Conservation (phyloP, 1,140 invertebrate species). For the Rhagoletis pomonella region DNA sequence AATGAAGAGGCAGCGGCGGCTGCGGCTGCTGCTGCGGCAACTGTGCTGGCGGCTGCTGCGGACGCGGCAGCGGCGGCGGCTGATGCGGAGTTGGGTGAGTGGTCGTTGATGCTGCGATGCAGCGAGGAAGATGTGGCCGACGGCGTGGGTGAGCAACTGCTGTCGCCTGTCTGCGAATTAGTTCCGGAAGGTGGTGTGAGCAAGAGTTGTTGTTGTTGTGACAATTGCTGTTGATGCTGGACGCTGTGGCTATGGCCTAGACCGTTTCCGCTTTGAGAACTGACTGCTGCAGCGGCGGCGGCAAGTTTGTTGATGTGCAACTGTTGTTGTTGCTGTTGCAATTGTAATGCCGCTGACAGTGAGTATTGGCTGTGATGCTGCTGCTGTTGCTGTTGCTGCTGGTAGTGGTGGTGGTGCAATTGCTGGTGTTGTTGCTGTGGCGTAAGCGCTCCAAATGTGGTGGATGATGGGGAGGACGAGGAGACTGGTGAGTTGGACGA, state of each 20-base stretch:
- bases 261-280: slow-evolving; percentile 61
- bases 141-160: slow-evolving; percentile 76
- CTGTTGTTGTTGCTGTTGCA: slow-evolving; percentile 66
- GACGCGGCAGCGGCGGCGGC: slow-evolving; percentile 80
- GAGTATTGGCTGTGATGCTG: slow-evolving; percentile 63
- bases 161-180: slow-evolving; percentile 73
- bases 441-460: slow-evolving; percentile 55
- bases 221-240: slow-evolving; percentile 79
- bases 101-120: slow-evolving; percentile 79
- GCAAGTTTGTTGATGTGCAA: slow-evolving; percentile 69
- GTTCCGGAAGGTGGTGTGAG: slow-evolving; percentile 70
- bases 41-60: slow-evolving; percentile 80
- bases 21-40: slow-evolving; percentile 78
- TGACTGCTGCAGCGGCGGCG: slow-evolving; percentile 65
- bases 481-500: slow-evolving; percentile 71
- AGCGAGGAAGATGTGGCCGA: slow-evolving; percentile 75
- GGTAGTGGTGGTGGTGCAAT: slow-evolving; percentile 61
- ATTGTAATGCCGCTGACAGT: slow-evolving; percentile 68
- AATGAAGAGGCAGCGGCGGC: slow-evolving; percentile 79
- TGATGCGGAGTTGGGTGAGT: slow-evolving; percentile 77
- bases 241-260: slow-evolving; percentile 57
- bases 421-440: slow-evolving; percentile 62
- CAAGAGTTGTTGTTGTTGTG: slow-evolving; percentile 67
- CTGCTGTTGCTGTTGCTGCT: slow-evolving; percentile 62
- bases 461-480: slow-evolving; percentile 69